Base-by-base conservation (phyloP, 2,113 vertebrate genomes). In the Limnothrissa miodon region DNA sequence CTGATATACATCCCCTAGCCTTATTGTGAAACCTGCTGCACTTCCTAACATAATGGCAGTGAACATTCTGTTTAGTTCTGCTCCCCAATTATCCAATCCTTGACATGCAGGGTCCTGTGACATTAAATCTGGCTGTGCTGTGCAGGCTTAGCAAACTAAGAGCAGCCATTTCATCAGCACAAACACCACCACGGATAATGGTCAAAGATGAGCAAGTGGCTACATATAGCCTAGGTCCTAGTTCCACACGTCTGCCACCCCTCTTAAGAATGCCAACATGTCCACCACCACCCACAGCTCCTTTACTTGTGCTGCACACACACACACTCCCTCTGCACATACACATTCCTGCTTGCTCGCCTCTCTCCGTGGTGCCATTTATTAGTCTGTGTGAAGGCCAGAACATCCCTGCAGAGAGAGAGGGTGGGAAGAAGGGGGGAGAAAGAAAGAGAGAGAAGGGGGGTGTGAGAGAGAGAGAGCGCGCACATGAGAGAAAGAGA, bases 361-460 rank as follows among this genome's bases (percentile, higher is more conserved):
- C 42, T 36, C 81, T 46, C 81, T 45, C 81, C 15, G 29, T 36
- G 81, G 59, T 74, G 39, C 53, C 56, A 70, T 82, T 74, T 45
- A 70, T 82, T 46, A 78, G 44, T 48, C 59, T 44, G 42, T 74
- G 81, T 44, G 56, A 33, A 82, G 39, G 62, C 81, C 36, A 21
- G 66, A 48, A 74, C 81, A 78, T 74, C 66, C 66, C 33, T 74
- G 66, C 66, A 74, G 66, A 74, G 13, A 74, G 66, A 39, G 33
- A 13, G 13, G 62, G 33, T n/a, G n/a, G n/a, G n/a, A n/a, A n/a
- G n/a, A 21, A 21, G 4, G 21, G 53, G 23, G 7, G 21, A 21
- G 2, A 48, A 17, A 48, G 46, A 48, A 48, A 11, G 46, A 48
- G 10, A 48, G 46, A 56, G 53, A 4, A 7, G n/a, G 59, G 8